Evolutionary conservation across 2,797 vertebrate species (phyloP), one percentile per base, ranked within the genome.

Genomic region (Syndactyla subalaris): DNA sequence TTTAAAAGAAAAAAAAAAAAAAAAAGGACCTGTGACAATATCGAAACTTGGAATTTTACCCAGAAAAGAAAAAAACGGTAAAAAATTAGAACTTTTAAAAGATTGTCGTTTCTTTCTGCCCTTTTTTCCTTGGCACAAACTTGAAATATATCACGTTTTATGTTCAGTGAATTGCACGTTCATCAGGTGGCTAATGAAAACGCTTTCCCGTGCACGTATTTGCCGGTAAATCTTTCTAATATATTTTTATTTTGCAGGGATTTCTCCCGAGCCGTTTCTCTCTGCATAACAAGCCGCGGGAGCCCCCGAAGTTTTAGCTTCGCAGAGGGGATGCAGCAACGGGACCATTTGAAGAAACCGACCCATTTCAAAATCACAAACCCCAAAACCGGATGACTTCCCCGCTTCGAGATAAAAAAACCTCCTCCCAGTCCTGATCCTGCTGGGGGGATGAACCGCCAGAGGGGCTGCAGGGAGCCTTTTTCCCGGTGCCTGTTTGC

Each of bases 181-280:
- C 23, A 24, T 32, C 32, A 39, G 14, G 26, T 15, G 24, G 13
- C 16, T 36, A 16, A 76, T 23, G 5, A 41, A 79, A 82, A 52
- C 10, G 0, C 9, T 45, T 76, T 12, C 10, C 46, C 12, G 2
- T 3, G 4, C 0, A 0, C 39, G 6, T 20, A 8, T 79, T 85
- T n/a, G 10, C 16, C 18, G 0, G 4, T 38, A 87, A 55, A 13
- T 38, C 19, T 54, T 26, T 43, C 38, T 49, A 8, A 3, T 0
- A 1, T 3, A 34, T 51, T 75, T 89, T 26, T 41, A n/a, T 70
- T 91, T 63, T 39, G 9, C 29, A 24, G 3, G 0, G 6, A 49
- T 84, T 85, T 81, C 16, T 82, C 34, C 65, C 11, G 24, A 70
- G 8, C 34, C 3, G 1, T 39, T 85, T 29, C 12, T 43, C 29